Conservation (phyloP, 2,888 invertebrate genomes). For the Stenoptilia bipunctidactyla region DNA sequence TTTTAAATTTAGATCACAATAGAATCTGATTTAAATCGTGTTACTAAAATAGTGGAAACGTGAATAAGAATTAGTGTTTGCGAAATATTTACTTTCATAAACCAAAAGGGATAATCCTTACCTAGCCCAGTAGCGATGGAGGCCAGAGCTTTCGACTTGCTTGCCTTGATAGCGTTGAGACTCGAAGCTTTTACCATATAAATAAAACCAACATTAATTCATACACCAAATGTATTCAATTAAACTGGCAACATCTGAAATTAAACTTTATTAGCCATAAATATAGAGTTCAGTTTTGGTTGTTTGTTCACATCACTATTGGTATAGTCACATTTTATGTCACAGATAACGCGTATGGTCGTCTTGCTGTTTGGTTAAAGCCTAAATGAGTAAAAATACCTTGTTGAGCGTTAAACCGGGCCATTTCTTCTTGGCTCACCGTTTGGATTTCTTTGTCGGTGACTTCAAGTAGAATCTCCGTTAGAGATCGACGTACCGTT, state of each 20-base stretch:
- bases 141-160: constrained; percentile 89
- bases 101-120: constrained; percentile 73
- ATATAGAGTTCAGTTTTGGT: background rate
- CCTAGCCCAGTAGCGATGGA: constrained; percentile 92
- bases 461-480: constrained; percentile 94
- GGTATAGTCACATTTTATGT: no score
- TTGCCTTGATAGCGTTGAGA: constrained; percentile 77
- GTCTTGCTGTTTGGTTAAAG: constrained; percentile 18
- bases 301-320: no score
- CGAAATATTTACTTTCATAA: no score
- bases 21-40: no score
- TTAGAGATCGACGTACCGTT: constrained; percentile 87
- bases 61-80: no score
- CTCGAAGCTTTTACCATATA: constrained; percentile 76
- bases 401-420: constrained; percentile 85
- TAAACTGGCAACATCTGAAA: constrained; percentile 48
- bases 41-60: no score
- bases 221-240: constrained; percentile 53
- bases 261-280: constrained; percentile 53
- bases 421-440: constrained; percentile 88
- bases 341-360: no score
- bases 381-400: constrained; percentile 72
- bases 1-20: no score
- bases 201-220: constrained; percentile 71
- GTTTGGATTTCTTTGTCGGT: constrained; percentile 90